Evolutionary conservation across 1,140 invertebrate species (phyloP), one percentile per base, ranked within the genome.

Genomic region (Hermatobates lingyangjiaoensis): DNA sequence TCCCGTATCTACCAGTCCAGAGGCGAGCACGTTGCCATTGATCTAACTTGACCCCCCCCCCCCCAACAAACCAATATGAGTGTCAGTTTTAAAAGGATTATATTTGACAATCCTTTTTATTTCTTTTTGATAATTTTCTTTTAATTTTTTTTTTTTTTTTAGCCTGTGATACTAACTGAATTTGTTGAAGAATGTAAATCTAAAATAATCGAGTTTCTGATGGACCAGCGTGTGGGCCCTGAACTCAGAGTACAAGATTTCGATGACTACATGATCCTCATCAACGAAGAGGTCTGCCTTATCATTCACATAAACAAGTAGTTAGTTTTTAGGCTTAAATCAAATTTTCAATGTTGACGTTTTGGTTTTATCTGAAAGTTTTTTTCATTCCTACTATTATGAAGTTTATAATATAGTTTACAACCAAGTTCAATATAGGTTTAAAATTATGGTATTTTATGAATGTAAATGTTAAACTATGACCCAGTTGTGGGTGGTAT

Each of bases 201-300:
- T 27, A 64, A 66, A 47, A 74, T 87, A 18, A 61, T 64, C 10
- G 61, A 71, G 23, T 64, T 85, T 52, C 68, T 87, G 2, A 72
- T 79, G 54, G 75, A 81, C 53, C 76, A 86, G 60, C 71, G 74
- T 57, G 78, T 79, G 53, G 77, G 75, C 1, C 76, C 82, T 1
- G 78, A 84, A 60, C 57, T 76, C 14, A 68, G 79, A 42, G 63
- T 85, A 30, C 74, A 78, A 61, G 80, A 85, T 62, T 87, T 87
- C 63, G 83, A 89, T 62, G 77, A 82, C 56, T 90, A 88, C 60
- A 72, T 81, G 39, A 77, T 74, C 61, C 67, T 93, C 1, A 80
- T 92, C 28, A 84, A 83, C 60, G 80, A 80, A 52, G 71, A 80
- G 54, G 81, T 80, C 60, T 50, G 50, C 53, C n/a, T n/a, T 5